Evolutionary conservation across 1,140 invertebrate genomes (phyloP).

Genomic region (Oedothorax gibbosus): DNA sequence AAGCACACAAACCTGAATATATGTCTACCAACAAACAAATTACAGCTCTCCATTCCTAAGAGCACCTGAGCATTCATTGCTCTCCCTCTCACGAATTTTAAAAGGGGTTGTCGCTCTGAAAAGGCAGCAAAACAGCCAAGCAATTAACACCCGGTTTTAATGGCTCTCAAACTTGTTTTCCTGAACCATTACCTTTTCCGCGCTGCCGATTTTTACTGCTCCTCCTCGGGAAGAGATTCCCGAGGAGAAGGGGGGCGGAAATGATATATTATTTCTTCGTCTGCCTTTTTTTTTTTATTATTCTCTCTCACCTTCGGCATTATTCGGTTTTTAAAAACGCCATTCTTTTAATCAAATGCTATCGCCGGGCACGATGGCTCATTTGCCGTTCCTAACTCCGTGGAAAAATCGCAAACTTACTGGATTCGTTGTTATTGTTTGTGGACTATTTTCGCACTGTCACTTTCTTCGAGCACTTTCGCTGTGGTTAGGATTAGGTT

Average conservation of each 20-base stretch:
- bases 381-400: too few relatives aligned
- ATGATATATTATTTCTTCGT: conserved; percentile 53
- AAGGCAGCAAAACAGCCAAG: conserved; percentile 25
- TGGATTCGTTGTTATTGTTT: too few relatives aligned
- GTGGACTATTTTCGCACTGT: too few relatives aligned
- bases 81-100: too few relatives aligned
- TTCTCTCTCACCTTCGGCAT: background rate
- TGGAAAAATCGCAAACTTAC: too few relatives aligned
- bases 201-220: conserved; percentile 51
- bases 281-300: conserved; percentile 28
- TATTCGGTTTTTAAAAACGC: conserved; percentile 27
- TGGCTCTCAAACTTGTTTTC: conserved; percentile 51
- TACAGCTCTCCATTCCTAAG: too few relatives aligned
- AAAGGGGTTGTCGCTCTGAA: too few relatives aligned
- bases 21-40: too few relatives aligned
- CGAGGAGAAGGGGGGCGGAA: conserved; percentile 35
- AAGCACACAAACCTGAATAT: too few relatives aligned
- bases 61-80: too few relatives aligned
- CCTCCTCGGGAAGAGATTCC: conserved; percentile 30
- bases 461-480: too few relatives aligned
- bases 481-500: too few relatives aligned
- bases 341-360: conserved; percentile 53
- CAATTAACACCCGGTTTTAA: conserved; percentile 50
- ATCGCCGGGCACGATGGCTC: conserved; percentile 2
- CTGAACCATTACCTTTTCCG: conserved; percentile 52